phyloP scores from a whole-genome alignment of 1,140 invertebrate species.

The Pinna nobilis region DNA sequence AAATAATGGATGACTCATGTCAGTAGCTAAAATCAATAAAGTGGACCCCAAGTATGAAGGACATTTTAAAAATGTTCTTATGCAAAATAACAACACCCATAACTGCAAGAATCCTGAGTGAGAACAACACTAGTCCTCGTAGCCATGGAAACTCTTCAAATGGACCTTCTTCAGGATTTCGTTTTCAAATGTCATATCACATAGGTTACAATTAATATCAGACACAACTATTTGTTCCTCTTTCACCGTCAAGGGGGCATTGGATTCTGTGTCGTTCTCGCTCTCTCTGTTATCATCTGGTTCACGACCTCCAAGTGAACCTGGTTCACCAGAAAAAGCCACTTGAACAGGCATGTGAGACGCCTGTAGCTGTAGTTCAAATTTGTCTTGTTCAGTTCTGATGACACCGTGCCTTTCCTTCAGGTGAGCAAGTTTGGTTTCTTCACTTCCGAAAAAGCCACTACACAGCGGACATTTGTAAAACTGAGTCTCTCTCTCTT shows the following conservation, averaged over 20 bases:
- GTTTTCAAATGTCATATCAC: conserved; percentile 9
- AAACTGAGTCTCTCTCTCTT: conserved; percentile 16
- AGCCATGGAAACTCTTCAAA: conserved; percentile 1
- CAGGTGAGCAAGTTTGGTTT: conserved; percentile 16
- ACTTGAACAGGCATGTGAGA: background rate
- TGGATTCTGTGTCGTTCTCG: background rate
- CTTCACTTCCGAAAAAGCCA: conserved; percentile 23
- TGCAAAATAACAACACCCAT: background rate
- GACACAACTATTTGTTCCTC: background rate
- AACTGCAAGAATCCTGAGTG: background rate
- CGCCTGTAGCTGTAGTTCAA: background rate
- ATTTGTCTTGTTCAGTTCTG: background rate
- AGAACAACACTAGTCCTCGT: background rate
- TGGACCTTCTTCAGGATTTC: background rate
- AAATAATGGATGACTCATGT: too few species aligned
- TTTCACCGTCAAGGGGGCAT: background rate
- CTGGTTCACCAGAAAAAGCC: background rate
- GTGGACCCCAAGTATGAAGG: too few species aligned
- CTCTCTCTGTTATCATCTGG: background rate
- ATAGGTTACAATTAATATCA: background rate
- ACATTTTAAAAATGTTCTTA: too few species aligned
- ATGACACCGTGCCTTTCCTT: conserved; percentile 13
- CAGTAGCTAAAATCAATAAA: too few species aligned
- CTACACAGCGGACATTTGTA: conserved; percentile 14
- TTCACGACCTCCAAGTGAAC: background rate